Conservation (phyloP, 2,113 vertebrate genomes). For the Eretmochelys imbricata region DNA sequence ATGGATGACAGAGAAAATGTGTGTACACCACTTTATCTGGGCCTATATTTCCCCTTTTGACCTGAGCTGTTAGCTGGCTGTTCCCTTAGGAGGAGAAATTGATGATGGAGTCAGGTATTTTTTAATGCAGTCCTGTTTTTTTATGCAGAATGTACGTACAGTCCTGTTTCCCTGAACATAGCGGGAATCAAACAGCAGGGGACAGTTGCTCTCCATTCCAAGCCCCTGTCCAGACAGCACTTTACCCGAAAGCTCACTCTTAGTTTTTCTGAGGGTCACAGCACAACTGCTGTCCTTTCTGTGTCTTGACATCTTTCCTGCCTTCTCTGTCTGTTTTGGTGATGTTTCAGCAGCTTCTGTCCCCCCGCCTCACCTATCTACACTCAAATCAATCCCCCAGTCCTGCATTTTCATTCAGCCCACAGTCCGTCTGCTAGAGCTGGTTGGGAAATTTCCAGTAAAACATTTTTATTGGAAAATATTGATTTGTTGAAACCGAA, state of each 20-base stretch:
- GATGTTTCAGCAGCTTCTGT: not conserved
- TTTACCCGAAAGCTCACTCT: not conserved
- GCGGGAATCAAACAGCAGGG: not conserved
- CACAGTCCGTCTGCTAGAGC: not conserved
- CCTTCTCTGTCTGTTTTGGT: not conserved
- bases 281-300: not conserved
- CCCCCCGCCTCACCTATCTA: not conserved
- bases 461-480: not conserved
- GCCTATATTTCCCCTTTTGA: not conserved
- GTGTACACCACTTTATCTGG: not conserved
- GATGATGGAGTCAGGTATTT: not conserved
- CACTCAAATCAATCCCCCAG: not conserved
- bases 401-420: not conserved
- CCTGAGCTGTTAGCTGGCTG: not conserved
- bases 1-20: not conserved
- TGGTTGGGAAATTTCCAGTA: not conserved
- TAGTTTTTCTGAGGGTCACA: not conserved
- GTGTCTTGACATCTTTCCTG: not conserved
- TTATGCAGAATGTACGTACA: not conserved
- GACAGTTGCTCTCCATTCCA: not conserved
- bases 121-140: not conserved
- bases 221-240: not conserved
- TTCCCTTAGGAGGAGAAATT: not conserved
- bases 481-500: not conserved
- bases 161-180: not conserved